Conservation (phyloP, 1,140 invertebrate genomes). For the Stratiolaelaps scimitus region DNA sequence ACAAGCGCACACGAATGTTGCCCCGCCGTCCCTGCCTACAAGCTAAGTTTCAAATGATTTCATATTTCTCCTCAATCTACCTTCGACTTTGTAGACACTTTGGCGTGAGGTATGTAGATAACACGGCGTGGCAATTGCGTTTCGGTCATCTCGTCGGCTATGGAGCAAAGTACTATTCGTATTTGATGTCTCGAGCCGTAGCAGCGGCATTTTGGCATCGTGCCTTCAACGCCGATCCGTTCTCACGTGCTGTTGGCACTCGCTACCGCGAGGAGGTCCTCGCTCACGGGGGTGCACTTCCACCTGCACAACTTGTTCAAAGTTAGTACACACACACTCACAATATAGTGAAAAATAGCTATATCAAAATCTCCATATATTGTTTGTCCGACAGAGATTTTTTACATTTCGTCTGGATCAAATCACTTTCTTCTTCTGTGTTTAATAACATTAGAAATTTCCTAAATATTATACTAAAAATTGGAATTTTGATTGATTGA, state of each 20-base stretch:
- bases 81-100: slow-evolving; percentile 6
- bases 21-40: too few species aligned
- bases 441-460: too few species aligned
- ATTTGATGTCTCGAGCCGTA: slow-evolving; percentile 81
- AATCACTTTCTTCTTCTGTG: too few species aligned
- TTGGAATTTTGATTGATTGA: background rate
- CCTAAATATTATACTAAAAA: too few species aligned
- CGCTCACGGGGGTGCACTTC: slow-evolving; percentile 73
- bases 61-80: background rate
- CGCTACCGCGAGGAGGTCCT: slow-evolving; percentile 62
- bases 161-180: slow-evolving; percentile 96
- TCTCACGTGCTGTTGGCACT: slow-evolving; percentile 60
- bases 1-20: too few species aligned
- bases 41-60: too few species aligned
- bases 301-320: slow-evolving; percentile 55
- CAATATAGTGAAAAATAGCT: too few species aligned
- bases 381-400: too few species aligned
- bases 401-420: too few species aligned
- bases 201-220: slow-evolving; percentile 85
- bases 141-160: slow-evolving; percentile 95
- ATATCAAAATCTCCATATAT: too few species aligned
- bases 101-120: slow-evolving; percentile 16
- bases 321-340: slow-evolving; percentile 36
- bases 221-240: slow-evolving; percentile 69
- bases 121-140: slow-evolving; percentile 76